phyloP scores from a whole-genome alignment of 2,113 vertebrate genomes.

The Sinocyclocheilus anophthalmus region DNA sequence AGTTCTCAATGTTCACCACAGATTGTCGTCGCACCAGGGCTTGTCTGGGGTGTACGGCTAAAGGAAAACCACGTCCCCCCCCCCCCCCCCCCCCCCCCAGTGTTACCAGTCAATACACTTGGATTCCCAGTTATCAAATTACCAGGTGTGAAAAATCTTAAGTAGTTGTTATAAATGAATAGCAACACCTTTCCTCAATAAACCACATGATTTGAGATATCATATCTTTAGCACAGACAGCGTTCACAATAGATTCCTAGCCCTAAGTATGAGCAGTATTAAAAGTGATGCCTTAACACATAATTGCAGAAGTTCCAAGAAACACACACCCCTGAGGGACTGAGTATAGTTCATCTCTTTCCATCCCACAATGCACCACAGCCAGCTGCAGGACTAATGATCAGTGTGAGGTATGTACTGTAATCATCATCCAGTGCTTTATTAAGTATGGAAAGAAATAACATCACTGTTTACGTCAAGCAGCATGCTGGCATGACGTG shows the following conservation, averaged over 20 bases:
- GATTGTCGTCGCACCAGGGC: constrained; percentile 89
- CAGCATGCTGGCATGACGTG: constrained; percentile 22
- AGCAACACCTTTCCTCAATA: not conserved
- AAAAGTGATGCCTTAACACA: constrained; percentile 1
- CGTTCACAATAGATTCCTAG: not conserved
- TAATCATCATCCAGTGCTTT: constrained; percentile 3
- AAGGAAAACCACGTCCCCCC: no score
- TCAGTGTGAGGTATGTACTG: not conserved
- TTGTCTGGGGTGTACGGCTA: constrained; percentile 86
- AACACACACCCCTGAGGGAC: not conserved
- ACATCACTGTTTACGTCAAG: not conserved
- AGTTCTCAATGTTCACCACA: constrained; percentile 91
- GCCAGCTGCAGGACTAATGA: not conserved
- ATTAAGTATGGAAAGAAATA: constrained; percentile 29
- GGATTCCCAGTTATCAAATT: not conserved
- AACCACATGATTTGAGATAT: not conserved
- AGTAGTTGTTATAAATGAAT: not conserved
- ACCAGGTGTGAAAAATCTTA: not conserved
- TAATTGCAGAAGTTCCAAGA: not conserved
- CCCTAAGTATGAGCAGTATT: no score
- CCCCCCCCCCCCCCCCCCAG: no score
- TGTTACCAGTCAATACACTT: not conserved
- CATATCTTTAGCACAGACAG: not conserved
- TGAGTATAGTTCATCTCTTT: not conserved
- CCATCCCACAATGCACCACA: constrained; percentile 9